phyloP scores from a whole-genome alignment of 2,797 vertebrate species.

The Pseudotriccus pelzelni region DNA sequence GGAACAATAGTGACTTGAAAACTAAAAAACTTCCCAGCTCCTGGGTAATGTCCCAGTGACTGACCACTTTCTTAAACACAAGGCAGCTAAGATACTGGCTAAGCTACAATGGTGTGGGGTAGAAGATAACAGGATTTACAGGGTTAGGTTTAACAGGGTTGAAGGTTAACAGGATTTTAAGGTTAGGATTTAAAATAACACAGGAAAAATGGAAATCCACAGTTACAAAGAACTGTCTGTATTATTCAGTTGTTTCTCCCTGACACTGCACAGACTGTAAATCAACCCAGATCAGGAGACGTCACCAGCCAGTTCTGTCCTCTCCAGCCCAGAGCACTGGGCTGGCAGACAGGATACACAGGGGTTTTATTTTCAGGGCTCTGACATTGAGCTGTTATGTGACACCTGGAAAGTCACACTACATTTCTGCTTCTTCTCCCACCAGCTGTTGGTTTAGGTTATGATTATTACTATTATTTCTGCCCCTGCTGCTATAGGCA shows the following conservation, averaged over 20 bases:
- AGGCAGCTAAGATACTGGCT: not conserved
- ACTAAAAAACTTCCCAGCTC: not conserved
- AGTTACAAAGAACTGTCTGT: not conserved
- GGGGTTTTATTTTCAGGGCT: slow-evolving; percentile 1
- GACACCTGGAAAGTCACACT: slow-evolving; percentile 19
- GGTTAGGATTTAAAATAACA: slow-evolving; percentile 1
- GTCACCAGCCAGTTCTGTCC: not conserved
- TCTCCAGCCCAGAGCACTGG: not conserved
- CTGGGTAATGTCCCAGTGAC: not conserved
- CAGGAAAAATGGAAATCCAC: not conserved
- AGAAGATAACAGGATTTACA: slow-evolving; percentile 35
- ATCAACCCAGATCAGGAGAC: not conserved
- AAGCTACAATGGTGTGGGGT: not conserved
- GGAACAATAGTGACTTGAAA: not conserved
- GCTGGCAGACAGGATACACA: not conserved
- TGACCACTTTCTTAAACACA: not conserved
- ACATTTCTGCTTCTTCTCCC: not conserved
- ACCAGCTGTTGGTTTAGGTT: not conserved
- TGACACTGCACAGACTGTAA: slow-evolving; percentile 5
- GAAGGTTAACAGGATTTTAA: slow-evolving; percentile 33
- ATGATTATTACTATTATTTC: not conserved
- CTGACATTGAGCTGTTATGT: not conserved
- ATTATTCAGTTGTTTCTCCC: not conserved
- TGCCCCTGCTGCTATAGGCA: not conserved
- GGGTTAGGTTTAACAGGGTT: slow-evolving; percentile 13